Evolutionary conservation across 2,113 vertebrate species (phyloP).

Genomic region (Platysteira castanea): DNA sequence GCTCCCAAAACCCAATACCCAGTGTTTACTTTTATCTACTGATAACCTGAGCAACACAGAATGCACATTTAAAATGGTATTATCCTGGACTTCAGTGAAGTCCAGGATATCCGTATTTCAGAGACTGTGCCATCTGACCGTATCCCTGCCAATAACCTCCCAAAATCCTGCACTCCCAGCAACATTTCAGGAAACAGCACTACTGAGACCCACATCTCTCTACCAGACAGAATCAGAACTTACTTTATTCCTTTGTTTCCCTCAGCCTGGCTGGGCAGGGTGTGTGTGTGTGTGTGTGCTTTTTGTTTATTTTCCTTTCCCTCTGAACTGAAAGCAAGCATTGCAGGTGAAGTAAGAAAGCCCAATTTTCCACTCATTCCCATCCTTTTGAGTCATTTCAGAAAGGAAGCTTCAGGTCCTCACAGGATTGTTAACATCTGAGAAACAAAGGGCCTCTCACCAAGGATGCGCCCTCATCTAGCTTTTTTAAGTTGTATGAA

Average conservation of each 20-base stretch:
- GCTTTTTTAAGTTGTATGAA: accelerated
- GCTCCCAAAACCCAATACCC: neutral
- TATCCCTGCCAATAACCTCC: neutral
- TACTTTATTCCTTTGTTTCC: neutral
- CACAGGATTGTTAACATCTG: neutral
- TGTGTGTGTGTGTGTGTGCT: too few relatives aligned
- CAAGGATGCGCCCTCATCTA: neutral
- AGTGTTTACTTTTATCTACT: neutral
- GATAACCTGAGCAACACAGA: neutral
- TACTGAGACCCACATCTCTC: neutral
- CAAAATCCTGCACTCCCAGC: neutral
- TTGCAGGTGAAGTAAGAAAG: neutral
- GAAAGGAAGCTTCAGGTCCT: neutral
- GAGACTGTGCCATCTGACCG: neutral
- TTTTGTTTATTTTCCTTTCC: neutral
- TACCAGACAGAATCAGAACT: neutral
- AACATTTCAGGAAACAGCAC: neutral
- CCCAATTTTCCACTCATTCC: accelerated
- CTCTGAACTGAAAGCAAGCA: neutral
- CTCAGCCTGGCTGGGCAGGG: too few relatives aligned
- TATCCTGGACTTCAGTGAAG: neutral
- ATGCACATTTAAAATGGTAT: neutral
- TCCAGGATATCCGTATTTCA: neutral
- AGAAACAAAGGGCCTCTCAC: neutral
- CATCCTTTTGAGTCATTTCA: neutral